Base-by-base conservation (phyloP, 2,888 invertebrate genomes). In the Drosophila affinis region DNA sequence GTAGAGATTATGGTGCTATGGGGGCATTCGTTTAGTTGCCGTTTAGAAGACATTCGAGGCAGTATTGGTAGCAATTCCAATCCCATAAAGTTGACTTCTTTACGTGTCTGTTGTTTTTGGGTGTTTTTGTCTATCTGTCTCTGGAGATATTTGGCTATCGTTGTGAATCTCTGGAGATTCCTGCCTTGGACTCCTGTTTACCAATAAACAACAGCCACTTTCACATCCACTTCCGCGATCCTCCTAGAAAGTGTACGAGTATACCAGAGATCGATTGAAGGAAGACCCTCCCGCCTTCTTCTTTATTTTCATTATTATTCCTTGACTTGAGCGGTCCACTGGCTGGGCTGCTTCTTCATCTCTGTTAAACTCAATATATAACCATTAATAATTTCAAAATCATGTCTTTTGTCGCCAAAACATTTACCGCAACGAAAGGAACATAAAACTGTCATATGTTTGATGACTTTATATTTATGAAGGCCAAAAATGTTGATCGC, bases 391-490 rank as follows among this genome's bases (percentile, higher is more conserved):
- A 83, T 79, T 86, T 88, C 69, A 70, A 71, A 78, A 75, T 78
- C 88, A 83, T 83, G 81, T 86, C 81, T 77, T 78, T 81, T 85
- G 86, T 87, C 83, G 86, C 87, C 81, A 79, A 87, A 87, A 80
- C 81, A 85, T 87, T 85, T 78, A 85, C 87, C 85, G 81, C 88
- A 86, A 74, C 84, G 80, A 84, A 86, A 78, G 77, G 82, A 84
- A 87, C 81, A 83, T 87, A 81, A 88, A 87, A 83, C 87, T 89
- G 90, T 90, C 90, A 89, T 84, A 90, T 79, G 79, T 87, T 75
- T 89, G 90, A 89, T 89, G 86, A 86, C 89, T 89, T 89, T 84
- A 89, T 89, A 89, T 89, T 90, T 90, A 89, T 89, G 86, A 77
- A 80, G 78, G 76, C 75, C 81, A 81, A 87, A 39, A 80, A 87